A percentile compares a stretch with the other conserved stretches of the same genome.
These are phyloP conservation scores for Nemotelus nigrinus DNA, from an alignment of 2,888 invertebrate species.

Conservation along the genomic window DNA sequence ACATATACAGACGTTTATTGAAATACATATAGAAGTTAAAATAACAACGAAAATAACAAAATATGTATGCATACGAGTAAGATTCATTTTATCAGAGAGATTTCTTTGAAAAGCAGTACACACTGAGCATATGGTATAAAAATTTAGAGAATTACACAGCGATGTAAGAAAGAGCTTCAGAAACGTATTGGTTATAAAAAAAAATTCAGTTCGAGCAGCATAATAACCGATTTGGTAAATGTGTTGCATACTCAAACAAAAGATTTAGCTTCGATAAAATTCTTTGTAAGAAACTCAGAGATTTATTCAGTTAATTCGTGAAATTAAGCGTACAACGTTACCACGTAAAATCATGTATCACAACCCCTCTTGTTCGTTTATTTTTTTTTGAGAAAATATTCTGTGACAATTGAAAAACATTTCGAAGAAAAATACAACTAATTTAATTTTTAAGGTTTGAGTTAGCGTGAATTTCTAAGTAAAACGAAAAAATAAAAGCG, in stretches of 20 bases:
- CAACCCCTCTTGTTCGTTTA: background rate
- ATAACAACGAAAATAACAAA: conserved; percentile 40
- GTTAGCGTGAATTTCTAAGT: background rate
- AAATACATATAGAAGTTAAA: conserved; percentile 50
- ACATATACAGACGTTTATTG: conserved; percentile 47
- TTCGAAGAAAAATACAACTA: background rate
- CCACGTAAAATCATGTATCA: too few species aligned
- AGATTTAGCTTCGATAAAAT: background rate
- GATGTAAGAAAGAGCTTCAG: background rate
- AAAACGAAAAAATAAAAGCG: background rate
- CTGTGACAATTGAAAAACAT: background rate
- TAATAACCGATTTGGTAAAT: background rate
- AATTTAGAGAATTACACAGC: background rate
- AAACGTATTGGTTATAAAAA: too few species aligned
- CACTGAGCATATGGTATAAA: background rate
- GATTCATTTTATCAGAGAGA: background rate
- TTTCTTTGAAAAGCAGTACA: conserved; percentile 47
- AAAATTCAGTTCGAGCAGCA: too few species aligned
- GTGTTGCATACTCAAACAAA: background rate
- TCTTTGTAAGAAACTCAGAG: background rate
- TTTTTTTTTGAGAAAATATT: background rate
- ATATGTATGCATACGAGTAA: conserved; percentile 27
- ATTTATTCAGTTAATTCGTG: too few species aligned
- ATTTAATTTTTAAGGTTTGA: background rate
- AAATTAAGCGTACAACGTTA: too few species aligned